A percentile compares a stretch with the other conserved stretches of the same genome.
These are phyloP conservation scores for Bergia puertoricense DNA, from an alignment of 92 coral and sea anemone genomes.

Conservation along the genomic window DNA sequence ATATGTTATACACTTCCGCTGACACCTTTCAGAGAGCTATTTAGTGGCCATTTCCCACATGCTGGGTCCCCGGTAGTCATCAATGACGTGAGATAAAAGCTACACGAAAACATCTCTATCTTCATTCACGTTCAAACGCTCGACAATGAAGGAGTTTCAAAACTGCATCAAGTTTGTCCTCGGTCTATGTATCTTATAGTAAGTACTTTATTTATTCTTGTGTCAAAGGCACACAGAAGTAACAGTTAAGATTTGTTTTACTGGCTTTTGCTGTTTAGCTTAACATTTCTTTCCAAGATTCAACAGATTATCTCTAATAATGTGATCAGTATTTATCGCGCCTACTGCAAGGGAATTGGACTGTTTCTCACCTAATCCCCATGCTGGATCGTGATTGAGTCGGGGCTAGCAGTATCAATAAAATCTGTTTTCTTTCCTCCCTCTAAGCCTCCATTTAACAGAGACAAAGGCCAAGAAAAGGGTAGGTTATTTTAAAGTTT, in stretches of 20 bases:
- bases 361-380: constrained; percentile 46
- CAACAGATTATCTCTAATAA: constrained; percentile 47
- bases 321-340: constrained; percentile 54
- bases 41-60: constrained; percentile 73
- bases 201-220: neutral
- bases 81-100: constrained; percentile 55
- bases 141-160: constrained; percentile 26
- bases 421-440: constrained; percentile 15
- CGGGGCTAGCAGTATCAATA: constrained; percentile 6
- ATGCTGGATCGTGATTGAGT: constrained; percentile 13
- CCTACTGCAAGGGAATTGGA: constrained; percentile 51
- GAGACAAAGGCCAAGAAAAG: constrained; percentile 16
- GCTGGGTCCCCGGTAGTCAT: constrained; percentile 80
- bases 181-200: constrained; percentile 1
- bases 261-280: neutral
- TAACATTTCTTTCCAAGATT: constrained; percentile 33
- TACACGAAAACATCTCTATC: constrained; percentile 35
- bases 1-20: constrained; percentile 93
- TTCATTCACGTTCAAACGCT: constrained; percentile 27
- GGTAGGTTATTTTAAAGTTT: constrained; percentile 3
- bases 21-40: constrained; percentile 89
- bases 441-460: constrained; percentile 39
- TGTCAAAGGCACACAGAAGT: neutral
- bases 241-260: neutral
- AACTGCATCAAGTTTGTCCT: constrained; percentile 9